Evolutionary conservation across 1,140 invertebrate genomes (phyloP).

Genomic region (Coptotermes formosanus): DNA sequence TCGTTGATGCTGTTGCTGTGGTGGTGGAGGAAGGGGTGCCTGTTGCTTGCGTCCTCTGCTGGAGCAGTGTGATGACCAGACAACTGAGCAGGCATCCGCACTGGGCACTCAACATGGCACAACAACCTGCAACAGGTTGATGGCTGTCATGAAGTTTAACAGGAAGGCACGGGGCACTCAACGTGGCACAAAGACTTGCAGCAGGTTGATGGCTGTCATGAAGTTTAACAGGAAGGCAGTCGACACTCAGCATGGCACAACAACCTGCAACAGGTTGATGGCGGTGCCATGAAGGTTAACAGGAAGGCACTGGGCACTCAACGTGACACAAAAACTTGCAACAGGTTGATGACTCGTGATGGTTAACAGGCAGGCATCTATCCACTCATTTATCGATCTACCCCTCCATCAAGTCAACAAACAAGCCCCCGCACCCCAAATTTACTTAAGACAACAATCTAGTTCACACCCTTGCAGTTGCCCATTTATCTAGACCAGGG

Average conservation of each 20-base stretch:
- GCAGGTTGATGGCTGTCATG: constrained; percentile 23
- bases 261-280: constrained; percentile 20
- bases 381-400: no score
- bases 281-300: no score
- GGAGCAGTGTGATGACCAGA: constrained; percentile 31
- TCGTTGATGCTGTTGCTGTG: background rate
- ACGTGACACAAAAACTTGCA: constrained; percentile 23
- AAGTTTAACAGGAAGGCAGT: constrained; percentile 29
- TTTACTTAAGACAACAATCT: no score
- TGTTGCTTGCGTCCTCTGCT: constrained; percentile 28
- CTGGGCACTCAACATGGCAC: constrained; percentile 32
- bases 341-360: constrained; percentile 12
- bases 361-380: background rate
- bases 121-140: constrained; percentile 24
- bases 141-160: no score
- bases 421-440: no score
- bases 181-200: constrained; percentile 25
- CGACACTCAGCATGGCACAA: constrained; percentile 29
- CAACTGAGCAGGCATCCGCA: constrained; percentile 33
- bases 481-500: no score
- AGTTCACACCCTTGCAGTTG: no score
- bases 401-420: no score
- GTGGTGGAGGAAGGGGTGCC: background rate
- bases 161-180: constrained; percentile 28
- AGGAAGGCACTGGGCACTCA: constrained; percentile 29